Evolutionary conservation across 2,888 invertebrate genomes (phyloP).

Genomic region (Caenorhabditis sp.): DNA sequence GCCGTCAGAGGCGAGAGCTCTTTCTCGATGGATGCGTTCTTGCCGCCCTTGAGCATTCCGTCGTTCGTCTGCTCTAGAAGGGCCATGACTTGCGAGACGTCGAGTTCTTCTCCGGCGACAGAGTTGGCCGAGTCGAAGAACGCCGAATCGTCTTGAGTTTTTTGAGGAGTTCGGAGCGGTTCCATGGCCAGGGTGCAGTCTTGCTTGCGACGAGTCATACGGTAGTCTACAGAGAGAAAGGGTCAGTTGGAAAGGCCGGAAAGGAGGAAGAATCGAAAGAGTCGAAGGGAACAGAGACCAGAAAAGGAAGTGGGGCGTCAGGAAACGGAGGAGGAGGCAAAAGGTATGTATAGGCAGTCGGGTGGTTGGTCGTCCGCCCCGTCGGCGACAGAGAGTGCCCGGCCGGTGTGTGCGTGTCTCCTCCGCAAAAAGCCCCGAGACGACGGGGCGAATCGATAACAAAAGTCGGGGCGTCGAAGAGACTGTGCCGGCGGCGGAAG

Average conservation of each 20-base stretch:
- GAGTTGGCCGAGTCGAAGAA: constrained; percentile 15
- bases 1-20: constrained; percentile 28
- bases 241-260: neutral
- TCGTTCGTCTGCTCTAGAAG: constrained; percentile 33
- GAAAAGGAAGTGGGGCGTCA: neutral
- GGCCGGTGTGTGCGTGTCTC: neutral
- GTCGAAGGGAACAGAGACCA: constrained; percentile 1
- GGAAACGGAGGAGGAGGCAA: constrained; percentile 1
- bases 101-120: constrained; percentile 9
- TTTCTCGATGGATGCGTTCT: constrained; percentile 1
- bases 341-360: constrained; percentile 39
- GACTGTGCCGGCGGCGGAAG: constrained; percentile 20
- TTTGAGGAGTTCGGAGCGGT: neutral
- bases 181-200: constrained; percentile 29
- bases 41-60: neutral
- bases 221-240: neutral
- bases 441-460: constrained; percentile 50
- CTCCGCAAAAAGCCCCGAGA: constrained; percentile 31
- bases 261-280: neutral
- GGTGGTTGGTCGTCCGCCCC: constrained; percentile 22
- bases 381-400: constrained; percentile 14
- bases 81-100: constrained; percentile 46
- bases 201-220: constrained; percentile 48
- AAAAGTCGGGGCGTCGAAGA: constrained; percentile 39
- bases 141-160: constrained; percentile 24